Evolutionary conservation across 2,888 invertebrate genomes (phyloP).

Genomic region (Microlaimidae sp.): DNA sequence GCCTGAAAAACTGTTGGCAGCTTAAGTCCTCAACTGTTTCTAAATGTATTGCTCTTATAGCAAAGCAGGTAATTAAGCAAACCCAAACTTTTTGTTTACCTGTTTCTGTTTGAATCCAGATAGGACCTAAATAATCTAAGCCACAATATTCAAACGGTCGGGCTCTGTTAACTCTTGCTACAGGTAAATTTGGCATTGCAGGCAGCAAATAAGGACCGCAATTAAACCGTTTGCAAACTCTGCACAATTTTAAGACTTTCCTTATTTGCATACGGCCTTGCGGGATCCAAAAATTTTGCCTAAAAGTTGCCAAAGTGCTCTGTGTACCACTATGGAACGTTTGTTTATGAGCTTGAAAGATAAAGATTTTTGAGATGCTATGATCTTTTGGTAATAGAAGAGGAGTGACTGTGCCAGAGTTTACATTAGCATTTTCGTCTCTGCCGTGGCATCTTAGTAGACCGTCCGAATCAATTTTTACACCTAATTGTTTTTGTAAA

Average conservation of each 20-base stretch:
- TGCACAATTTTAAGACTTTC: slow-evolving; percentile 4
- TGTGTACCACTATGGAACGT: no score
- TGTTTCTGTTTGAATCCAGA: not conserved
- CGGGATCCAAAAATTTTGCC: no score
- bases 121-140: slow-evolving; percentile 19
- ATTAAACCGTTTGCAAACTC: not conserved
- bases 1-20: slow-evolving; percentile 12
- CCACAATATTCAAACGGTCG: slow-evolving; percentile 19
- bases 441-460: no score
- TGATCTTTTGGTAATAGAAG: no score
- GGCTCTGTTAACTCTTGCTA: slow-evolving; percentile 12
- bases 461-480: no score
- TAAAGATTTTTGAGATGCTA: no score
- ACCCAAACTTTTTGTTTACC: slow-evolving; percentile 6
- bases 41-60: slow-evolving; percentile 16
- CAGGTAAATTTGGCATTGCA: slow-evolving; percentile 12
- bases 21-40: slow-evolving; percentile 12
- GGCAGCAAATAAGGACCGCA: slow-evolving; percentile 5
- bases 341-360: no score
- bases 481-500: no score
- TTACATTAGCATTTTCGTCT: no score
- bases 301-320: no score
- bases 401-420: no score
- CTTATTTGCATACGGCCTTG: slow-evolving; percentile 3
- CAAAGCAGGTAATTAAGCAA: slow-evolving; percentile 16